phyloP scores from a whole-genome alignment of 2,113 vertebrate genomes.

The Phodopus roborovskii region DNA sequence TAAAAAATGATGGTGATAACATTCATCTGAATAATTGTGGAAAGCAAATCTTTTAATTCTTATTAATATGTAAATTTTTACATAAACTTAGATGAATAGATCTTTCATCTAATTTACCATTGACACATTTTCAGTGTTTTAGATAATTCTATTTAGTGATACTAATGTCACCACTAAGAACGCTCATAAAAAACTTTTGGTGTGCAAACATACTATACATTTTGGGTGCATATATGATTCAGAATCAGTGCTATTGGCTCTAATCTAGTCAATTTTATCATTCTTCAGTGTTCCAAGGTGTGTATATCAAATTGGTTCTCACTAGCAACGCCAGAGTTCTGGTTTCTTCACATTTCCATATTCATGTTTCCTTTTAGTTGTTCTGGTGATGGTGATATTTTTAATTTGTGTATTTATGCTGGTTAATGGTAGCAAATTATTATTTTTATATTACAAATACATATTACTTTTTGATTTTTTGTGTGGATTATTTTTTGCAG shows the following conservation, averaged over 20 bases:
- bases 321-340: background rate
- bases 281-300: too few relatives aligned
- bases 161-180: background rate
- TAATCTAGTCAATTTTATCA: background rate
- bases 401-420: background rate
- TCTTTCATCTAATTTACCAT: background rate
- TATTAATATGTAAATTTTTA: background rate
- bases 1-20: too few relatives aligned
- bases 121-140: background rate
- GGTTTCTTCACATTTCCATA: background rate
- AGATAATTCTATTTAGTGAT: too few relatives aligned
- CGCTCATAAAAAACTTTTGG: background rate
- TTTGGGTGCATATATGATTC: rapidly evolving
- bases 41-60: background rate
- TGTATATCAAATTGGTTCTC: too few relatives aligned
- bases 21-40: too few relatives aligned
- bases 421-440: background rate
- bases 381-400: background rate
- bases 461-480: too few relatives aligned
- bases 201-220: background rate
- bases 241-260: too few relatives aligned
- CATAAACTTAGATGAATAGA: background rate
- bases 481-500: background rate
- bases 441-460: too few relatives aligned
- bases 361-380: too few relatives aligned